Base-by-base conservation (phyloP, 1,140 invertebrate genomes). In the Chymomyza costata region DNA sequence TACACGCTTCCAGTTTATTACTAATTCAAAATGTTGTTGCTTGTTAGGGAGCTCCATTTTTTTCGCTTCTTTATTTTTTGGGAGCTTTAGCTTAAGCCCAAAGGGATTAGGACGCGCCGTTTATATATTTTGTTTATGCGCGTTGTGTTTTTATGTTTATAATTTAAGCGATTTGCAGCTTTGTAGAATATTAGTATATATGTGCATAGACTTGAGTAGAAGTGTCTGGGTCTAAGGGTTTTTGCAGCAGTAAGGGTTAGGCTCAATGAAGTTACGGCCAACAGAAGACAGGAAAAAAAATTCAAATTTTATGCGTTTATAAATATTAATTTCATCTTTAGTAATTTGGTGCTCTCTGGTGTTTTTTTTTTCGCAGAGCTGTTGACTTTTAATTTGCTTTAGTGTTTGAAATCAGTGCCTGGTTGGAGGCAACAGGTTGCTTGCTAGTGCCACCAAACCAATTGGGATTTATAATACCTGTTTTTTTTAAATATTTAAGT, bases 11-110 rank as follows among this genome's bases (percentile, higher is more conserved):
- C 73, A 68, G 73, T 78, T 78, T 78, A 78, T 78, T 73, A 78
- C 73, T 78, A 78, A 78, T 78, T 80, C 67, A 78, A 63, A 73
- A 78, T 80, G 63, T 78, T 73, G 57, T 65, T 67, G 67, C 73
- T 80, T 80, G 73, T 68, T 63, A 66, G 66, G 54, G 73, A 57
- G 59, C 62, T 63, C 38, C 61, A 65, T 52, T 61, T 50, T n/a
- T n/a, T 30, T 59, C 25, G 35, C 6, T 17, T 31, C 31, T 57
- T 52, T 34, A 6, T n/a, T 15, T 19, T 21, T 35, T 10, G 31
- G 18, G n/a, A 48, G 18, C 19, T 32, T 34, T 48, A 40, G 48
- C 11, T 44, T 48, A 16, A 10, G 50, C 19, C 71, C 38, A 50
- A 16, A 37, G 73, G 56, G 71, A 78, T 71, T 80, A 71, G 51